Conservation (phyloP, 2,797 vertebrate genomes). For the Todus mexicanus region DNA sequence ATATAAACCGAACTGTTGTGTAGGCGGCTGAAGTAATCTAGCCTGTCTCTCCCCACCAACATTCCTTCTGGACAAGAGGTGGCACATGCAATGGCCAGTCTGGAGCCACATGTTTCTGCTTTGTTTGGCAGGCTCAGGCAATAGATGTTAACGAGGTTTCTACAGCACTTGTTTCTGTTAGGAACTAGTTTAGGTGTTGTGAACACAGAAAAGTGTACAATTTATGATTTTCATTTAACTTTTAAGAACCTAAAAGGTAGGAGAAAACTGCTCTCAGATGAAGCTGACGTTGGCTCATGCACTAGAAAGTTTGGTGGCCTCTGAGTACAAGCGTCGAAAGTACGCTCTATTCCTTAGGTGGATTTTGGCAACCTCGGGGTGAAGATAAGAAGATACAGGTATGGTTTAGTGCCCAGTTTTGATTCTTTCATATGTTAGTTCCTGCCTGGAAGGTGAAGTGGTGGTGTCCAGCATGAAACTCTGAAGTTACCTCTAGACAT, state of each 20-base stretch:
- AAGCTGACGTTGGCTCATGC: not conserved
- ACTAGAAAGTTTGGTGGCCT: not conserved
- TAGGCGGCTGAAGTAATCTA: not conserved
- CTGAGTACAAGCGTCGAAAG: not conserved
- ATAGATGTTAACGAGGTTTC: accelerated
- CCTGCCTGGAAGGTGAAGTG: not conserved
- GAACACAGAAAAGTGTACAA: no score
- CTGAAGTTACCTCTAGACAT: not conserved
- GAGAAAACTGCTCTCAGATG: not conserved
- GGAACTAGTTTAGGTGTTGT: not conserved
- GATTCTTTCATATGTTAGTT: not conserved
- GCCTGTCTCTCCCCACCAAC: not conserved
- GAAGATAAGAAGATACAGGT: not conserved
- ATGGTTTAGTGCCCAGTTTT: not conserved
- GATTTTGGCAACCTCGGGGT: not conserved
- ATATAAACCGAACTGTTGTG: not conserved
- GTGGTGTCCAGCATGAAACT: not conserved
- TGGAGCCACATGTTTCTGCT: not conserved
- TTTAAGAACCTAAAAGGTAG: not conserved
- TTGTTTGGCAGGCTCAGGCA: not conserved
- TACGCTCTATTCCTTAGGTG: accelerated
- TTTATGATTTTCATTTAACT: not conserved
- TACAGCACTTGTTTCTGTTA: not conserved
- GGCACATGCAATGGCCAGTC: not conserved
- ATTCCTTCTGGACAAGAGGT: not conserved